Evolutionary conservation across 2,888 invertebrate genomes (phyloP).

Genomic region (Drosophila suboccidentalis): DNA sequence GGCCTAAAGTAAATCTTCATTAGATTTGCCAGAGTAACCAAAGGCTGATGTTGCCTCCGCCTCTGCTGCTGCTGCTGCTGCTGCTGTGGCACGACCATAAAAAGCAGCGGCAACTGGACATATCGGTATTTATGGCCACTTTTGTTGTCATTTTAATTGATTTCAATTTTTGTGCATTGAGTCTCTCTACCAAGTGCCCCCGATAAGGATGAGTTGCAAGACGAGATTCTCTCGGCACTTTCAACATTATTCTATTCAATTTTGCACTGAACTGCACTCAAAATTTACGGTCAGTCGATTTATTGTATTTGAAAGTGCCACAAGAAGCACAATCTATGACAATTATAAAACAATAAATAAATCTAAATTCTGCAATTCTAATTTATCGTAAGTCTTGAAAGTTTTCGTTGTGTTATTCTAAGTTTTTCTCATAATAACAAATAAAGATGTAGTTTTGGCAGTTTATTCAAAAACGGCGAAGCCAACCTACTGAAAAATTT

Average conservation of each 20-base stretch:
- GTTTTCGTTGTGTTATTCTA: not conserved
- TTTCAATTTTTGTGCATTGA: conserved; percentile 74
- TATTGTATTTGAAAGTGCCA: conserved; percentile 33
- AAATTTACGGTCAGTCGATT: conserved; percentile 42
- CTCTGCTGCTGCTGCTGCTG: conserved; percentile 20
- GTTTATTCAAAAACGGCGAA: not conserved
- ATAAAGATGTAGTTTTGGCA: not conserved
- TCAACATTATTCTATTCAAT: conserved; percentile 37
- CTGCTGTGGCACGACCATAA: conserved; percentile 54
- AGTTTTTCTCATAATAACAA: not conserved
- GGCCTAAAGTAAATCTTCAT: conserved; percentile 84
- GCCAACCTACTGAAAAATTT: not conserved
- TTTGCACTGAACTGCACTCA: not conserved
- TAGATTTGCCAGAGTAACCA: conserved; percentile 83
- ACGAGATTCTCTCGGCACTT: conserved; percentile 35
- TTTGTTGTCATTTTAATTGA: conserved; percentile 81
- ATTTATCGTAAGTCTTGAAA: not conserved
- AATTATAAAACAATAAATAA: conserved; percentile 7
- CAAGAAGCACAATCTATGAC: conserved; percentile 12
- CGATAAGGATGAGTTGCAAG: conserved; percentile 71
- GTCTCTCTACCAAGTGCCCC: conserved; percentile 13
- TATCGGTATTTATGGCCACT: conserved; percentile 74
- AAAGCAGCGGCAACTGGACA: conserved; percentile 55
- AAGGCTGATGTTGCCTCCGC: conserved; percentile 46
- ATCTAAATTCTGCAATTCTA: not conserved